Evolutionary conservation across 2,113 vertebrate genomes (phyloP), one percentile per base, ranked within the genome.

Genomic region (Saccopteryx bilineata): DNA sequence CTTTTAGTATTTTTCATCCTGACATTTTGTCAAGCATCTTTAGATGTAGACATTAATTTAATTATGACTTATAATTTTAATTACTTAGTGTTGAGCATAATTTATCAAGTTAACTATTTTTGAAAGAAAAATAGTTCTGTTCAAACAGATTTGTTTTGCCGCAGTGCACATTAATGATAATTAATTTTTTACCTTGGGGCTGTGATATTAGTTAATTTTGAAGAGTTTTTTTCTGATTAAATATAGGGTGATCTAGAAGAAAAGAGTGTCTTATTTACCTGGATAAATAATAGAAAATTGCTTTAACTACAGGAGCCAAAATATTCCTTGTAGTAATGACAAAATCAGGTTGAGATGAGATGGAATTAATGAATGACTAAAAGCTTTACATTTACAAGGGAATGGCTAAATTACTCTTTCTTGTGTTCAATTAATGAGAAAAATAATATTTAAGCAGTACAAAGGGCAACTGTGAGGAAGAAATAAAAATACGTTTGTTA

Each of bases 221-320:
- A 95, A 94, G 80, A 85, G 18, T 74, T 94, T 90, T 90, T 90
- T 90, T 78, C 54, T 88, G 56, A 54, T 94, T 92, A 54, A 85
- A 82, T 71, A 19, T 65, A 39, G 24, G 52, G 9, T 26, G 11
- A 52, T 72, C 48, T 69, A 87, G 24, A 86, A 89, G 50, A 80
- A 87, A 81, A 63, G 9, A 60, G 66, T 71, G 12, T 87, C 28
- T 95, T 92, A n/a, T 66, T 94, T 91, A 79, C 75, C 11, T 80
- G 26, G 63, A 52, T 39, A 93, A 69, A 76, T 91, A 50, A 66
- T 68, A 84, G 11, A 78, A 80, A 87, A 19, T 90, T 90, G 33
- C 23, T 86, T 91, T 86, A 78, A 72, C 7, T 76, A 61, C 0
- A 1, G 71, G 26, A 88, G 24, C 71, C 31, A 81, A 89, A 91